Evolutionary conservation across 53 echinoderm and acorn worm species (phyloP).

Genomic region (Echinometra lucunter): DNA sequence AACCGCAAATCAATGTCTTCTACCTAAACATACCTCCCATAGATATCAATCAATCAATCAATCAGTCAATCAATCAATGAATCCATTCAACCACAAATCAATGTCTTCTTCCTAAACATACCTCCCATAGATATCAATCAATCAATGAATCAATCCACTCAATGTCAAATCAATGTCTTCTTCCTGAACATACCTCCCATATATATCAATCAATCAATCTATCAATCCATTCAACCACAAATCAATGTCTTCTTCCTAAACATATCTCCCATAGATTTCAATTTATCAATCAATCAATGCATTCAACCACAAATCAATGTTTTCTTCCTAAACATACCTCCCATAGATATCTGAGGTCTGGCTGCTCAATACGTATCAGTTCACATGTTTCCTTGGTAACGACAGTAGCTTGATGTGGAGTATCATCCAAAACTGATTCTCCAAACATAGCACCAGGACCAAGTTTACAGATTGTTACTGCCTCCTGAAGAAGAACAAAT

Average conservation of each 20-base stretch:
- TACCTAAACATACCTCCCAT: too few species aligned
- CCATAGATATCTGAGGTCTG: constrained; percentile 91
- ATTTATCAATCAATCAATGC: not conserved
- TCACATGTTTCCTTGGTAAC: constrained; percentile 96
- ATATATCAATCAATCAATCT: not conserved
- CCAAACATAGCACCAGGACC: constrained; percentile 92
- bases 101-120: too few species aligned
- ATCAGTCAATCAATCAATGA: too few species aligned
- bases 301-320: not conserved
- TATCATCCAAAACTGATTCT: constrained; percentile 90
- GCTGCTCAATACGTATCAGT: constrained; percentile 90
- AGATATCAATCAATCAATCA: too few species aligned
- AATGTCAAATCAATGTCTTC: not conserved
- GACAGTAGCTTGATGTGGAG: constrained; percentile 92
- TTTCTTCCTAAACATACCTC: constrained; percentile 76
- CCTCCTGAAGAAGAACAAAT: constrained; percentile 68
- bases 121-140: too few species aligned
- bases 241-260: not conserved
- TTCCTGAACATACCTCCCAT: not conserved
- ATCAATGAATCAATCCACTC: not conserved
- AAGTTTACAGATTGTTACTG: constrained; percentile 82
- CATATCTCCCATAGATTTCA: not conserved
- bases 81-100: too few species aligned
- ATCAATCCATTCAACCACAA: not conserved
- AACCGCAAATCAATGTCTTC: too few species aligned